These are phyloP conservation scores for Brachyptera risi DNA, from an alignment of 2,888 invertebrate species.

Conservation along the genomic window DNA sequence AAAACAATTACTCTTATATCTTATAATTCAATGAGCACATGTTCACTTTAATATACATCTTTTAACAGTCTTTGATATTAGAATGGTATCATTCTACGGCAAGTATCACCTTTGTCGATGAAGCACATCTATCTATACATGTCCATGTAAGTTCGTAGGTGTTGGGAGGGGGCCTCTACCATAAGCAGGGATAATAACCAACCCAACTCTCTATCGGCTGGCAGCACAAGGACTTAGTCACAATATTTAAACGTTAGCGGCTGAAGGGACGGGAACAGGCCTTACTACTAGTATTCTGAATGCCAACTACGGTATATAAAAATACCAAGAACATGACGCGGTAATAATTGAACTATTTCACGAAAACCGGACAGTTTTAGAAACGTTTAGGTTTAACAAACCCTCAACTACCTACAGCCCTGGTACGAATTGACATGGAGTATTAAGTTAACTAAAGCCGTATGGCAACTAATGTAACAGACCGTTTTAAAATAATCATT, in stretches of 20 bases:
- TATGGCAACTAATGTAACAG: conserved; percentile 32
- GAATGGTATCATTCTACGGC: conserved; percentile 4
- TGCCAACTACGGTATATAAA: conserved; percentile 33
- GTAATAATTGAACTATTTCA: conserved; percentile 23
- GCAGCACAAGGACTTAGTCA: neutral
- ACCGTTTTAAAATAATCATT: conserved; percentile 26
- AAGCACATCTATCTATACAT: neutral
- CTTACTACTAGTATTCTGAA: conserved; percentile 25
- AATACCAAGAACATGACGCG: conserved; percentile 32
- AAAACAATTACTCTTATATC: conserved; percentile 21
- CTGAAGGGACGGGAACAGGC: conserved; percentile 30
- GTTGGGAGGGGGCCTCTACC: conserved; percentile 1
- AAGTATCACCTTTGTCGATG: conserved; percentile 15
- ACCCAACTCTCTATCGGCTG: neutral
- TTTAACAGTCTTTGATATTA: conserved; percentile 20
- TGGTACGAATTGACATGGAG: conserved; percentile 34
- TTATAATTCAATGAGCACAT: conserved; percentile 14
- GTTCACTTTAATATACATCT: conserved; percentile 18
- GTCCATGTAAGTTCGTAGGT: neutral
- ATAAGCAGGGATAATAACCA: conserved; percentile 10
- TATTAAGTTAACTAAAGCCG: conserved; percentile 32
- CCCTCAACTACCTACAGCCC: conserved; percentile 30
- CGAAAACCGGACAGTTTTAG: conserved; percentile 26
- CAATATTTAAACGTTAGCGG: conserved; percentile 26
- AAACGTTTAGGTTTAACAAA: conserved; percentile 20